Base-by-base conservation (phyloP, 2,888 invertebrate species). In the Plebejus argus region DNA sequence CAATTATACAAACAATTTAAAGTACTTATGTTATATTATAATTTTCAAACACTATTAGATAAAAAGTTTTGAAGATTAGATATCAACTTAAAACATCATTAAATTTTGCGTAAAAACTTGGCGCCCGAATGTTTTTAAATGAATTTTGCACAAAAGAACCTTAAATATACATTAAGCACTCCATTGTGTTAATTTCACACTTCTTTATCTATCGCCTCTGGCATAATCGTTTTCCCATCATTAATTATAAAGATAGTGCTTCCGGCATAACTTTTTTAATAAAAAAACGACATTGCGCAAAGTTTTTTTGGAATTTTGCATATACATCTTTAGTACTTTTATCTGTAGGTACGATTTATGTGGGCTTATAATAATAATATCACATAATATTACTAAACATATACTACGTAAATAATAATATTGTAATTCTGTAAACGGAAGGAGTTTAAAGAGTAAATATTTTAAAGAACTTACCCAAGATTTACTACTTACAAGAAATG, bases 111-210 rank as follows among this genome's bases (percentile, higher is more conserved):
- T 70, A 76, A 70, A 70, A 70, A 77, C 18, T 15, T 77, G 77
- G 77, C 77, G 70, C 71, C 70, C 79, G 80, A 81, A 84, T 85
- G 86, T 87, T 87, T 87, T 83, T 88, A 82, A 86, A 88, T 86
- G 85, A 81, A 84, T 87, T 88, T 84, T 77, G 80, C 80, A 89
- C 87, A 89, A 91, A 82, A 87, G 87, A 86, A 86, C 86, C 81
- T 82, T 77, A 81, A 76, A 75, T 79, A 66, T 70, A 70, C 70
- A 58, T 76, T 80, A 84, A 83, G 86, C 86, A 84, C 79, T 77
- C 76, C 80, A 83, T 85, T 84, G 82, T 84, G 83, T 76, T 83
- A 83, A 86, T 88, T 88, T 88, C 81, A 87, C 84, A 82, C 83
- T 81, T 78, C 84, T 86, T 86, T 83, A 85, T 76, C 83, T 83